Base-by-base conservation (phyloP, 2,888 invertebrate genomes). In the Tinea pellionella region DNA sequence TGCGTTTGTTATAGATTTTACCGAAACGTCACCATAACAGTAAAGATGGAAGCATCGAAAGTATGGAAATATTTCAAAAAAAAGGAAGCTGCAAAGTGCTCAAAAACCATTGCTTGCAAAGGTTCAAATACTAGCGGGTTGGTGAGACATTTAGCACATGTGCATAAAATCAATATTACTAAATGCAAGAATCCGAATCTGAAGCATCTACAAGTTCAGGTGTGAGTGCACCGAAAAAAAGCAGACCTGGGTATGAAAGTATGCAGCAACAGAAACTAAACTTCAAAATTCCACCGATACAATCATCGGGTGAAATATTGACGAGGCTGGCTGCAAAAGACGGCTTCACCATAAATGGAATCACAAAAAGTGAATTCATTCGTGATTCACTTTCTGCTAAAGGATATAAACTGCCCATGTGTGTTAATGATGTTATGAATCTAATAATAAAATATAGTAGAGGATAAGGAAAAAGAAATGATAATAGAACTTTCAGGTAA, bases 381-480 rank as follows among this genome's bases (percentile, higher is more conserved):
- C 59, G 59, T 37, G 59, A 61, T 59, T 62, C 61, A 61, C 60
- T 62, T 59, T 41, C 60, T 59, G 59, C 59, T 13, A 62, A 61
- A 43, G 47, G 58, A 60, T 47, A 61, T 59, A 59, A 61, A 59
- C 59, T 61, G 56, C 61, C 61, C 55, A 42, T 13, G 59, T 29
- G 30, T 53, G 53, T 41, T 16, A 53, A 13, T 24, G 61, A 61
- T 30, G 61, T 61, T 59, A 62, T 59, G 61, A 62, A 61, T 53
- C 60, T 63, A 53, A 61, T 61, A 62, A 51, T 62, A 53, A 61
- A 61, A 53, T 63, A 37, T 57, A 61, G 62, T 62, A 62, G 62
- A n/a, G 63, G 62, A 43, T n/a, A 63, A 63, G 61, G 61, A 63
- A 30, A 61, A 63, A 32, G 58, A 61, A 30, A 57, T 61, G 61